A percentile compares a stretch with the other conserved stretches of the same genome.
These are phyloP conservation scores for Isichthys henryi DNA, from an alignment of 2,113 vertebrate species.

Conservation along the genomic window DNA sequence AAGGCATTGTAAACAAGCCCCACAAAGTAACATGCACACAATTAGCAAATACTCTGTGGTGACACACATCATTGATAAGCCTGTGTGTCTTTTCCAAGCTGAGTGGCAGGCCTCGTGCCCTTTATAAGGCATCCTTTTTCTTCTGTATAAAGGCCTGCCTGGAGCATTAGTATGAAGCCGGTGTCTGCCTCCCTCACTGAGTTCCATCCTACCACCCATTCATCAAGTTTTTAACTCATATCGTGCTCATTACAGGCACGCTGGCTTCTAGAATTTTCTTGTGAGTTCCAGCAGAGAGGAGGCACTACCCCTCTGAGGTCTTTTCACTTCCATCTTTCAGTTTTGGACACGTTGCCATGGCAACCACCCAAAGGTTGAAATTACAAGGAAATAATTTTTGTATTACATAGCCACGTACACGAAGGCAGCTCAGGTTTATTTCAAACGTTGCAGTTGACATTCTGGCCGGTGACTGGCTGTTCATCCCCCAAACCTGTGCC, in stretches of 20 bases:
- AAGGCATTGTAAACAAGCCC: background rate
- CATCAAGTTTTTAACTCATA: constrained; percentile 28
- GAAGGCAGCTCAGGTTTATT: constrained; percentile 1
- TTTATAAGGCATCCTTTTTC: background rate
- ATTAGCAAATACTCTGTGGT: background rate
- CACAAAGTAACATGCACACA: background rate
- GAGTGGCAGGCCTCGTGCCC: background rate
- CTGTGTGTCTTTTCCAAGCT: background rate
- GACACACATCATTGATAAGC: background rate
- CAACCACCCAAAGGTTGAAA: constrained; percentile 26
- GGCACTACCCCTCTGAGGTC: constrained; percentile 18
- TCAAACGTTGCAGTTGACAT: background rate
- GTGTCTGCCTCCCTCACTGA: background rate
- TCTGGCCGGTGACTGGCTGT: background rate
- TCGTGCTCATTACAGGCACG: constrained; percentile 28
- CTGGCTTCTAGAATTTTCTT: constrained; percentile 31
- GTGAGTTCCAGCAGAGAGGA: constrained; percentile 24
- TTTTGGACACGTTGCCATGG: constrained; percentile 31
- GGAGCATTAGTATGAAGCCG: background rate
- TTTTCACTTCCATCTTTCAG: constrained; percentile 27
- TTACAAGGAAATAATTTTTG: constrained; percentile 23
- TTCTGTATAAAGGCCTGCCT: background rate
- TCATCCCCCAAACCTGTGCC: background rate
- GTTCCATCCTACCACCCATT: constrained; percentile 14
- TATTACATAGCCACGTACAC: constrained; percentile 16